Conservation (phyloP, 2,113 vertebrate genomes). For the Hippocampus zosterae region DNA sequence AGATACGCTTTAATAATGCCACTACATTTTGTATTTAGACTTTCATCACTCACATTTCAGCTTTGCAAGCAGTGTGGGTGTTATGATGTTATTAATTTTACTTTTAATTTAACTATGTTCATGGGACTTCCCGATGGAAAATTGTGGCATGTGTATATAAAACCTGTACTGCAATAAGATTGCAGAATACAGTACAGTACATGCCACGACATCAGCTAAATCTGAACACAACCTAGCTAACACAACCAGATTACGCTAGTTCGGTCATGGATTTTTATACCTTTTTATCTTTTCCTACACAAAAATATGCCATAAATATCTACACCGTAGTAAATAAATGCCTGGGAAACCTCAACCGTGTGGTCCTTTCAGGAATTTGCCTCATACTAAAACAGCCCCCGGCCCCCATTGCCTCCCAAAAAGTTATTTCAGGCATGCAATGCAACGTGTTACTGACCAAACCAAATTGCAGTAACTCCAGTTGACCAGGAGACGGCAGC, state of each 20-base stretch:
- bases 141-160: neutral
- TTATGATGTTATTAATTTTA: neutral
- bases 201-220: too few species aligned
- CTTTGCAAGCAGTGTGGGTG: neutral
- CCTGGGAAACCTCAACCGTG: neutral
- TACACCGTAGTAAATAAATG: too few species aligned
- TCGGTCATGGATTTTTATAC: too few species aligned
- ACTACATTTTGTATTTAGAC: too few species aligned
- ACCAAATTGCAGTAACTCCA: neutral
- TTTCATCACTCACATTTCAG: neutral
- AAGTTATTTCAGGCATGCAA: too few species aligned
- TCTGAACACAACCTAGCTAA: too few species aligned
- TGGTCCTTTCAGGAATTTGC: neutral
- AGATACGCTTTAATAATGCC: too few species aligned
- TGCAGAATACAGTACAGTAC: too few species aligned
- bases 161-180: too few species aligned
- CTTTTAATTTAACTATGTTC: neutral
- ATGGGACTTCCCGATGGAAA: neutral
- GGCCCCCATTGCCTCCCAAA: too few species aligned
- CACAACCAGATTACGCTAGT: too few species aligned
- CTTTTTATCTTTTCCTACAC: too few species aligned
- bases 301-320: neutral
- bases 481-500: slow-evolving; percentile 59
- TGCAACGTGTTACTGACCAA: neutral
- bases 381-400: neutral